Evolutionary conservation across 2,888 invertebrate genomes (phyloP).

Genomic region (Laspeyria flexula): DNA sequence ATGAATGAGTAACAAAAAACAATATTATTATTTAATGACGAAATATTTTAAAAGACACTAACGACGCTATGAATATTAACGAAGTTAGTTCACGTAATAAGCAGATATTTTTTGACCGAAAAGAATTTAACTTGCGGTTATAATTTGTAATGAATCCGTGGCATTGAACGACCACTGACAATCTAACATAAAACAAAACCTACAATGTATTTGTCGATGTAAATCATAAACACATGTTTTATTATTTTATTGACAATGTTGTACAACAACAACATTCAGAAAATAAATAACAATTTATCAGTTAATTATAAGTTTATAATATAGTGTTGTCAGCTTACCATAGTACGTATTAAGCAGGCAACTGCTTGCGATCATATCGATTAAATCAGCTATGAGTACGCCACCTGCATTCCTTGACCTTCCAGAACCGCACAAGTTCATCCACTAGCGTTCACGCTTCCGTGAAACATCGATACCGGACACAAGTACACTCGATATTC

Average conservation of each 20-base stretch:
- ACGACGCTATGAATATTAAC: constrained; percentile 7
- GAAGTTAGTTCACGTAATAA: neutral
- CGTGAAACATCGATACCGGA: constrained; percentile 49
- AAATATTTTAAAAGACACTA: neutral
- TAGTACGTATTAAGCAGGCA: constrained; percentile 35
- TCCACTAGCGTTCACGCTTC: constrained; percentile 53
- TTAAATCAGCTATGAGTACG: constrained; percentile 38
- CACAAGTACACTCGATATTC: constrained; percentile 46
- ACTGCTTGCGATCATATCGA: constrained; percentile 38
- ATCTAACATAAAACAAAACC: neutral
- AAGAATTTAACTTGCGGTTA: neutral
- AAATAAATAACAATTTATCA: neutral
- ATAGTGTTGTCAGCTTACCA: constrained; percentile 52
- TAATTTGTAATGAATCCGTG: constrained; percentile 1
- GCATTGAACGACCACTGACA: neutral
- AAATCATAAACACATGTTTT: constrained; percentile 3
- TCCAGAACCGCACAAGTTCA: constrained; percentile 61
- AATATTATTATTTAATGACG: neutral
- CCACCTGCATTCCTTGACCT: constrained; percentile 62
- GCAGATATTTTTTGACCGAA: neutral
- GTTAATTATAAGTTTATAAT: constrained; percentile 19
- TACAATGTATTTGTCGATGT: neutral
- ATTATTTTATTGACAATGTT: neutral
- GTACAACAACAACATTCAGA: neutral
- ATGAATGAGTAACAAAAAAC: neutral